Conservation (phyloP, 1,140 invertebrate species). For the Polypedilum pembai region DNA sequence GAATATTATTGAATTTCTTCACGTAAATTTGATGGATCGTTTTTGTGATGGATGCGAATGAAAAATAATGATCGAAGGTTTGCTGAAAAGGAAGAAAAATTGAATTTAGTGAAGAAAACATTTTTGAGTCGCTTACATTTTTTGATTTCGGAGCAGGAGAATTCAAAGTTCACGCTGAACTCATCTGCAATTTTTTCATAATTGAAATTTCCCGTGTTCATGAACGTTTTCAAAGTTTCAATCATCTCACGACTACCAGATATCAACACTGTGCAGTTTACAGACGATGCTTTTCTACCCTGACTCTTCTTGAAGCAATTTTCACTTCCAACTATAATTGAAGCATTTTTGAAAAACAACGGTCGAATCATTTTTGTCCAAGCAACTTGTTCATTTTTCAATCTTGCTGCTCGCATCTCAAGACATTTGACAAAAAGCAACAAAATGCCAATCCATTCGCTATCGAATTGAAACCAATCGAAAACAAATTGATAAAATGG, state of each 20-base stretch:
- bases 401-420: not conserved
- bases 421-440: not conserved
- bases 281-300: no score
- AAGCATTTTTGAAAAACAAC: no score
- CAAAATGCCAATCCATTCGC: not conserved
- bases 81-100: not conserved
- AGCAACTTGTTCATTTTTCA: not conserved
- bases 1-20: not conserved
- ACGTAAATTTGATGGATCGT: constrained; percentile 4
- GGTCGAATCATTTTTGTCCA: not conserved
- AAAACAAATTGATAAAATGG: not conserved
- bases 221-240: no score
- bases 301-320: no score
- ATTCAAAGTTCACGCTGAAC: no score
- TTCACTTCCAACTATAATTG: no score
- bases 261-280: no score
- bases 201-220: no score
- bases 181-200: no score
- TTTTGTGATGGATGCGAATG: not conserved
- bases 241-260: no score
- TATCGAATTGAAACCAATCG: not conserved
- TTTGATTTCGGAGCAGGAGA: no score
- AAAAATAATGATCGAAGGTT: not conserved
- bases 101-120: not conserved
- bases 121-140: no score